Evolutionary conservation across 2,797 vertebrate genomes (phyloP).

Genomic region (Nyctalus aviator): DNA sequence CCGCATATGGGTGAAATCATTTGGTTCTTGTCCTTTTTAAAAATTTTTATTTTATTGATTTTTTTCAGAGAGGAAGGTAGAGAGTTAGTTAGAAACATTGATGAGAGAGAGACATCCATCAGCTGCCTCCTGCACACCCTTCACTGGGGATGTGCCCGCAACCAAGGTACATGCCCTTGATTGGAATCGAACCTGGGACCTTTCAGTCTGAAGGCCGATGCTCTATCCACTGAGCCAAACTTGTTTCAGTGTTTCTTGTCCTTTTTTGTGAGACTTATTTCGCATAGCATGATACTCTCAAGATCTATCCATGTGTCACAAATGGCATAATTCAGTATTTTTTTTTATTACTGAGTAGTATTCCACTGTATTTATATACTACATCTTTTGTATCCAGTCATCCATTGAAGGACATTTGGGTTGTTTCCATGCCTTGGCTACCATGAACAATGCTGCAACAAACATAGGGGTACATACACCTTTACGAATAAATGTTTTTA

Average conservation of each 20-base stretch:
- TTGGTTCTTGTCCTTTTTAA: background rate
- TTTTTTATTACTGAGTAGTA: background rate
- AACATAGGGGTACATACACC: background rate
- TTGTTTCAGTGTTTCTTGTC: background rate
- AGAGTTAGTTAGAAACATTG: too few species aligned
- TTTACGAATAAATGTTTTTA: background rate
- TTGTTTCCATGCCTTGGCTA: background rate
- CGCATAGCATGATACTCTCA: background rate
- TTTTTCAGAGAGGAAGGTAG: too few species aligned
- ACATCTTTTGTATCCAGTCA: background rate
- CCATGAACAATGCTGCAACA: background rate
- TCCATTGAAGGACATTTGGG: background rate
- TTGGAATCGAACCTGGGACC: too few species aligned
- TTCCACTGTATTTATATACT: background rate
- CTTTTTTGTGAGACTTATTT: background rate
- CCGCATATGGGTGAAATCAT: background rate
- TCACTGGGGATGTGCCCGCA: too few species aligned
- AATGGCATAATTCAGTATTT: background rate
- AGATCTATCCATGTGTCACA: background rate
- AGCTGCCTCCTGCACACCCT: too few species aligned
- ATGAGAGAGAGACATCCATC: too few species aligned
- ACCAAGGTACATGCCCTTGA: too few species aligned
- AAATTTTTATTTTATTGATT: too few species aligned
- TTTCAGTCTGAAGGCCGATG: too few species aligned
- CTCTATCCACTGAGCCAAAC: too few species aligned